phyloP scores from a whole-genome alignment of 2,888 invertebrate species.

The Agrochola macilenta region DNA sequence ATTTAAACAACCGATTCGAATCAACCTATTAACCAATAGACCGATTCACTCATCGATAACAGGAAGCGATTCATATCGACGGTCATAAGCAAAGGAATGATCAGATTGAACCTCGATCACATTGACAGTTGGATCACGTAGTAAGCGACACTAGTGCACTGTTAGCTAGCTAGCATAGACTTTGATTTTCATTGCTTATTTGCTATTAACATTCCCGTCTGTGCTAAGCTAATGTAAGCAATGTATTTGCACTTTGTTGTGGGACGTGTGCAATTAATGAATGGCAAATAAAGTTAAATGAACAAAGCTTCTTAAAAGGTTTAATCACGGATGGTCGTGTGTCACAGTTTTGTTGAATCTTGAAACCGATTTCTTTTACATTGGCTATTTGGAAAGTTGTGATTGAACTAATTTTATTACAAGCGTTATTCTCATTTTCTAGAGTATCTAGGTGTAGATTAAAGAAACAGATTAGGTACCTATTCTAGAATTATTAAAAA shows the following conservation, averaged over 20 bases:
- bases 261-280: conserved; percentile 28
- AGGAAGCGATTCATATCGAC: conserved; percentile 50
- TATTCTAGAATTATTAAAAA: background rate
- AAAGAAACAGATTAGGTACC: background rate
- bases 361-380: conserved; percentile 20
- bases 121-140: conserved; percentile 55
- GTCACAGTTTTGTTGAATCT: conserved; percentile 12
- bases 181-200: conserved; percentile 56
- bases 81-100: conserved; percentile 39
- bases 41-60: conserved; percentile 48
- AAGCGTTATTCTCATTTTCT: background rate
- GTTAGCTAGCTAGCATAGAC: conserved; percentile 27
- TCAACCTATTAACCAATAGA: conserved; percentile 19
- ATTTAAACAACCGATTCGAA: conserved; percentile 30
- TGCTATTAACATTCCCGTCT: conserved; percentile 41
- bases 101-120: conserved; percentile 32
- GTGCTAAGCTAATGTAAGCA: conserved; percentile 43
- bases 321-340: conserved; percentile 24
- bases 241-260: conserved; percentile 41
- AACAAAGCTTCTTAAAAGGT: conserved; percentile 23
- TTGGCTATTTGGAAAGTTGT: background rate
- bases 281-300: conserved; percentile 42
- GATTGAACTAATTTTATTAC: background rate
- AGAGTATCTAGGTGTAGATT: background rate
- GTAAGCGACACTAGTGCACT: conserved; percentile 33